Base-by-base conservation (phyloP, 2,888 invertebrate species). In the Phalera bucephala region DNA sequence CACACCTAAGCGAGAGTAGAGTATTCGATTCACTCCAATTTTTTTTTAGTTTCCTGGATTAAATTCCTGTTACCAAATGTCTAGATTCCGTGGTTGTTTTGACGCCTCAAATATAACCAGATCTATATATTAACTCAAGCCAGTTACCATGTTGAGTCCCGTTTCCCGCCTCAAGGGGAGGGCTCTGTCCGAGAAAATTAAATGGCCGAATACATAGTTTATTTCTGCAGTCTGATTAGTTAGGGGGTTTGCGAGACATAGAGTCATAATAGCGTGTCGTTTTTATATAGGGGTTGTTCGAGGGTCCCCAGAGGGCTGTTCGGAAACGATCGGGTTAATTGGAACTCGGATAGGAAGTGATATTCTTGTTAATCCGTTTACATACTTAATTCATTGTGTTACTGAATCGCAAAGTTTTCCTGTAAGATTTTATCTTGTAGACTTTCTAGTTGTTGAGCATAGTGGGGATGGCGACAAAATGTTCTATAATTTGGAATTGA, bases 211-310 rank as follows among this genome's bases (percentile, higher is more conserved):
- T 7, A 11, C 13, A 7, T 27, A 9, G 8, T 45, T 41, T 38
- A 45, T 32, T 36, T 36, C 32, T 28, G 26, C 22, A 25, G 28
- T 30, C 37, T 51, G 39, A 51, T 51, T 58, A 43, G 42, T 51
- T 36, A 10, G 9, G 7, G 9, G 27, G 12, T 14, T 14, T 14
- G n/a, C 14, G 27, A 27, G 14, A 14, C 14, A 27, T 14, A 4
- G 14, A 27, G 27, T n/a, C 14, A 14, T 27, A 8, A 27, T 27
- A 7, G 13, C 14, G 8, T 27, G 27, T 27, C 27, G 27, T 27
- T 12, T 25, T 25, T 25, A 25, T 25, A 9, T 13, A 8, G 9
- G 27, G 14, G 14, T 13, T 26, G 10, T 26, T 26, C 13, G 5
- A n/a, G 2, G 26, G 7, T 26, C 14, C 9, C 27, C n/a, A n/a